A percentile compares a stretch with the other conserved stretches of the same genome.
phyloP scores from a whole-genome alignment of 2,888 invertebrate species.

The Pterostichus niger region DNA sequence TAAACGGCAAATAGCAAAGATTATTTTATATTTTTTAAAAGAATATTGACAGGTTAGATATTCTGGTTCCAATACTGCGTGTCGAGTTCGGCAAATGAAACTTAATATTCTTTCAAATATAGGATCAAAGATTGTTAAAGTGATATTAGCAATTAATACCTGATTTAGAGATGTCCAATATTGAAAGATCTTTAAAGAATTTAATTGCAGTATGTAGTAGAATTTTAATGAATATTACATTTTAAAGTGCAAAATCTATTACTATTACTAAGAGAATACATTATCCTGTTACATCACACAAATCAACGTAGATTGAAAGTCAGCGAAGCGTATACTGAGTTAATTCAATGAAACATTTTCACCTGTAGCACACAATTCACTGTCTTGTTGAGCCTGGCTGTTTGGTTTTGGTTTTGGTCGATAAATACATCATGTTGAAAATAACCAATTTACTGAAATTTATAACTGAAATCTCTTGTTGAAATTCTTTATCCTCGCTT shows the following conservation, averaged over 20 bases:
- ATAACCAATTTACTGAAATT: neutral
- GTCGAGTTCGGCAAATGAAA: no score
- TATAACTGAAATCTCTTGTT: neutral
- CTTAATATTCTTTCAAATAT: no score
- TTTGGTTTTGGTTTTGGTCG: neutral
- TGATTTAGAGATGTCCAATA: no score
- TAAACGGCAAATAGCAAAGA: no score
- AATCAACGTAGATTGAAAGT: constrained; percentile 26
- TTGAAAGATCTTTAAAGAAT: no score
- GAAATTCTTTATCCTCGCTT: neutral
- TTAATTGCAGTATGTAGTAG: neutral
- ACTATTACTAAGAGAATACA: constrained; percentile 21
- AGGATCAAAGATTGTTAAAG: no score
- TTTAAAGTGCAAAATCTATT: neutral
- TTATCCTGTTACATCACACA: constrained; percentile 9
- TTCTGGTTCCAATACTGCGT: no score
- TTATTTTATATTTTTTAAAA: no score
- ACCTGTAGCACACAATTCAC: constrained; percentile 26
- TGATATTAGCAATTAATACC: no score
- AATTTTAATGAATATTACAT: neutral
- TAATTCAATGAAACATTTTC: constrained; percentile 42
- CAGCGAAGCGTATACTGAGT: constrained; percentile 7
- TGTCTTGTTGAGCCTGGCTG: constrained; percentile 7
- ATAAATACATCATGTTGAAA: constrained; percentile 3
- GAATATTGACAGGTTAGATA: no score